Percentiles rank a stretch among this genome's conserved stretches.
These are phyloP conservation scores for Phyllotis vaccarum DNA, from an alignment of 2,797 vertebrate genomes.

Conservation along the genomic window DNA sequence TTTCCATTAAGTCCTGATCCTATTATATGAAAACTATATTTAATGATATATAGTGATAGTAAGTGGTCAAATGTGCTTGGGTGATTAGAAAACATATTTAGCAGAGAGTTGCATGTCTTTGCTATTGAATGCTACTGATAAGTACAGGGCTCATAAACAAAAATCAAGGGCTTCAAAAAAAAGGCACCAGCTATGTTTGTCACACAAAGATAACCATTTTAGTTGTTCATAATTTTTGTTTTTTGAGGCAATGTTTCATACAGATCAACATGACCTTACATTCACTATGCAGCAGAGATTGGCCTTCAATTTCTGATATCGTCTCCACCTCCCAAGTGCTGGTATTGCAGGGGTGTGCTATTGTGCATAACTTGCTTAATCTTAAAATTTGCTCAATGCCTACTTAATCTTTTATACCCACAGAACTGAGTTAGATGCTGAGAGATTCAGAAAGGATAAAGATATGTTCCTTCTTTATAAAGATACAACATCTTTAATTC, in stretches of 20 bases:
- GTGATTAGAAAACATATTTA: not conserved
- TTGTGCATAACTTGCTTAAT: not conserved
- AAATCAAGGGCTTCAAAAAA: not conserved
- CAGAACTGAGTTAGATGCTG: not conserved
- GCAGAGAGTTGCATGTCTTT: not conserved
- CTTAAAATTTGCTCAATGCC: not conserved
- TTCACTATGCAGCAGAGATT: not conserved
- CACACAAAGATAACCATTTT: not conserved
- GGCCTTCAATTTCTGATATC: not conserved
- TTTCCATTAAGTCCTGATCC: not conserved
- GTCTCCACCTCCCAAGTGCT: not conserved
- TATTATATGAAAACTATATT: not conserved
- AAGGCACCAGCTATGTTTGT: not conserved
- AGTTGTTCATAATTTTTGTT: not conserved
- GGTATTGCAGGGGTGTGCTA: not conserved
- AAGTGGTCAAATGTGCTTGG: not conserved
- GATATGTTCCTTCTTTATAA: not conserved
- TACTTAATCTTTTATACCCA: not conserved
- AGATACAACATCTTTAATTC: not conserved
- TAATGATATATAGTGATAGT: not conserved
- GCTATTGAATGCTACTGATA: not conserved
- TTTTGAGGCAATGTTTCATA: not conserved
- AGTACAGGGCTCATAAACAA: constrained; percentile 5
- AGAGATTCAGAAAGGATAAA: not conserved
- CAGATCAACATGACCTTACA: not conserved